Evolutionary conservation across 2,797 vertebrate genomes (phyloP), one percentile per base, ranked within the genome.

Genomic region (Lithobates sylvaticus): DNA sequence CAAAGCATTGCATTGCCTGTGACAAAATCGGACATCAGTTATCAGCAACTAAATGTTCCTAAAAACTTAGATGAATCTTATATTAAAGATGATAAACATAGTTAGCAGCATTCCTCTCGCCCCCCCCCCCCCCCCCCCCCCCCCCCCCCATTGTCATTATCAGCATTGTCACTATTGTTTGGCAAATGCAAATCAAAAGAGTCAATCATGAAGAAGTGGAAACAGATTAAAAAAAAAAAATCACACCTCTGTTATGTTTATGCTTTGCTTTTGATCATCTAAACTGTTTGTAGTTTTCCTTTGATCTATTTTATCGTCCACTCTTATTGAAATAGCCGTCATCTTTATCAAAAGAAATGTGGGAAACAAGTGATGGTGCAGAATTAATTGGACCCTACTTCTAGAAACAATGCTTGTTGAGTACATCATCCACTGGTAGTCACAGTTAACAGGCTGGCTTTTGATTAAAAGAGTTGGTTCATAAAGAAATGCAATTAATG

Each of bases 361-460:
- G 18, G 68, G 47, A 58, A 61, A 61, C 29, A 27, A 64, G 10
- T 42, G 69, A 73, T 72, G 69, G 68, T 39, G 26, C 29, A 23
- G n/a, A 68, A 84, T 78, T 78, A 72, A 29, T 58, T 27, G 36
- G 26, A 34, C 15, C 44, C 47, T 78, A 36, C 42, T 34, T 67
- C 10, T 10, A 13, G 65, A 67, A 29, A 16, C 16, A 36, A 29
- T 12, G 7, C 44, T 36, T 58, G 32, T 13, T 42, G 69, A 81
- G 79, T 42, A 36, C 79, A 71, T 84, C 44, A 77, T 70, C 39
- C 47, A 71, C 26, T 70, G 16, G 58, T 67, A 47, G 39, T 64
- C 75, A 54, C 44, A 58, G 54, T 26, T 75, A 26, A 39, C 50
- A 65, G 15, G 44, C 67, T 42, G 21, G 16, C 32, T 15, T 44